Conservation (phyloP, 2,888 invertebrate species). For the Epicampocera succincta region DNA sequence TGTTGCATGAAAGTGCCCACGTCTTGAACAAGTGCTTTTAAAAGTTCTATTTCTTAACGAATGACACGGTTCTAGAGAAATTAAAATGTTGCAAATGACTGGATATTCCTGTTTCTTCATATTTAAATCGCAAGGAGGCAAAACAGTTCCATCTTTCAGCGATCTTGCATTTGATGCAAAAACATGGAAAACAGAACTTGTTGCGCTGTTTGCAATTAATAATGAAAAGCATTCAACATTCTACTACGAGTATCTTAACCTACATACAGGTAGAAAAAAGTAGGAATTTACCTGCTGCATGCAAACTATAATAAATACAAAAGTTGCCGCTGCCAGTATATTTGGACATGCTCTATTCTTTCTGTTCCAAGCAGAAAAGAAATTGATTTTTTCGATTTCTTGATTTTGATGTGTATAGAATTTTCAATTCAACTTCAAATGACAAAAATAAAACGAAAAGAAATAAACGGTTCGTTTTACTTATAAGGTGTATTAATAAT, state of each 20-base stretch:
- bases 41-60: slow-evolving; percentile 44
- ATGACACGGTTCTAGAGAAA: slow-evolving; percentile 11
- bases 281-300: slow-evolving; percentile 16
- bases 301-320: slow-evolving; percentile 23
- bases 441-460: not conserved
- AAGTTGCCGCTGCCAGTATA: not conserved
- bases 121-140: slow-evolving; percentile 51
- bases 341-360: not conserved
- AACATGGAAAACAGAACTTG: slow-evolving; percentile 12
- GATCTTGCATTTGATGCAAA: slow-evolving; percentile 13
- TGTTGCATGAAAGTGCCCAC: slow-evolving; percentile 50
- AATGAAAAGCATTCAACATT: slow-evolving; percentile 16
- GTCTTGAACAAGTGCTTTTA: slow-evolving; percentile 34
- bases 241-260: slow-evolving; percentile 42
- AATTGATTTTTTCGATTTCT: slow-evolving; percentile 2
- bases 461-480: slow-evolving; percentile 43
- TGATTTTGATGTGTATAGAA: slow-evolving; percentile 44
- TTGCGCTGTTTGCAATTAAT: slow-evolving; percentile 29
- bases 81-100: slow-evolving; percentile 43
- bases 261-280: slow-evolving; percentile 8
- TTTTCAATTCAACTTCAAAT: slow-evolving; percentile 5
- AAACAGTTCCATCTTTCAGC: not conserved
- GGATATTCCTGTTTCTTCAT: slow-evolving; percentile 63
- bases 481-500: slow-evolving; percentile 21
- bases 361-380: slow-evolving; percentile 7